Evolutionary conservation across 2,797 vertebrate genomes (phyloP).

Genomic region (Xerus rutilus): DNA sequence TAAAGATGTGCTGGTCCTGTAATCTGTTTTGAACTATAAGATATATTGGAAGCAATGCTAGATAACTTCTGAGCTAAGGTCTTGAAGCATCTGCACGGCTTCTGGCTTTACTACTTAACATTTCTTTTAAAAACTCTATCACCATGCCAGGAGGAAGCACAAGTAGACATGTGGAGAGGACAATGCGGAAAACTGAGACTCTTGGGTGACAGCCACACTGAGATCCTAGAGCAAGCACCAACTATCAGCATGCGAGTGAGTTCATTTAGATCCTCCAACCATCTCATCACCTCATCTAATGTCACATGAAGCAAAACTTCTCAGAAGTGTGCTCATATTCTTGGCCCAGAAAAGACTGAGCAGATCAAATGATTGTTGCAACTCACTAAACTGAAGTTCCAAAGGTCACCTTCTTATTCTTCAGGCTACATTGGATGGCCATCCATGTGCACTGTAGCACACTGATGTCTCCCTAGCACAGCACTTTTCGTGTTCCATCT

Average conservation of each 20-base stretch:
- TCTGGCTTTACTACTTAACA: neutral
- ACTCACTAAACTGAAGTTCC: neutral
- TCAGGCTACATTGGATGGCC: neutral
- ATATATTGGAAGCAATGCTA: neutral
- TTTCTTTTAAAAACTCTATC: neutral
- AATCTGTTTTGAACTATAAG: constrained; percentile 47
- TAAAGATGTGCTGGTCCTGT: neutral
- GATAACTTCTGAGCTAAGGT: neutral
- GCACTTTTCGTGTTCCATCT: neutral
- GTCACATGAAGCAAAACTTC: neutral
- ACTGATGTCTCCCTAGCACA: neutral
- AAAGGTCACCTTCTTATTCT: constrained; percentile 2
- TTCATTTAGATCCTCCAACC: neutral
- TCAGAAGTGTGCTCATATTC: neutral
- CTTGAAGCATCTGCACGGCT: neutral
- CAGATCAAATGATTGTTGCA: neutral
- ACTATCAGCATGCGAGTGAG: neutral
- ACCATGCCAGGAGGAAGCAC: neutral
- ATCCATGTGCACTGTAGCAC: neutral
- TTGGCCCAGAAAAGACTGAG: neutral
- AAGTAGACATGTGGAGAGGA: neutral
- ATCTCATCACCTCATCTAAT: neutral
- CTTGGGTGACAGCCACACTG: neutral
- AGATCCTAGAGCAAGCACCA: neutral
- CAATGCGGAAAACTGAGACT: neutral